Percentiles rank a stretch among this genome's conserved stretches.
Evolutionary conservation across 1,140 invertebrate genomes (phyloP).

Genomic region (Drosophila nikananu): DNA sequence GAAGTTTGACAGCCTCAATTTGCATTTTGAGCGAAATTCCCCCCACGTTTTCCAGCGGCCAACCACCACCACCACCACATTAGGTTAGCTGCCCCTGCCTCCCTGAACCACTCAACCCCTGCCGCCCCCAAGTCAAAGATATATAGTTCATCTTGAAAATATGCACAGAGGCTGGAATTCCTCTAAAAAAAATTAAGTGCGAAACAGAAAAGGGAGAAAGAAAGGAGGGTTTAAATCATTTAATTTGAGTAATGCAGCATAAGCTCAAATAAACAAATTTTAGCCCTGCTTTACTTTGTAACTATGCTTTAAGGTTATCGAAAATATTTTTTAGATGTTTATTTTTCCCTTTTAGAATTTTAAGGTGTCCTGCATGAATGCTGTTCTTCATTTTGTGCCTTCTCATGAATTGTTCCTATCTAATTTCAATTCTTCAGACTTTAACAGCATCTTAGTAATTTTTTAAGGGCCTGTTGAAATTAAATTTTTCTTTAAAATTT

Average conservation of each 20-base stretch:
- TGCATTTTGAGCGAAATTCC: slow-evolving; percentile 57
- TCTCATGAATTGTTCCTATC: no score
- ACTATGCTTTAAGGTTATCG: neutral
- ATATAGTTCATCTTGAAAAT: slow-evolving; percentile 17
- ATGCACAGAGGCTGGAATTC: slow-evolving; percentile 4
- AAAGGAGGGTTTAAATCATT: no score
- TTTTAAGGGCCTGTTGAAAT: neutral
- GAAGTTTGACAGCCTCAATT: slow-evolving; percentile 63
- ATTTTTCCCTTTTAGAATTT: neutral
- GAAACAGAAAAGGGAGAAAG: neutral
- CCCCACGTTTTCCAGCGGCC: slow-evolving; percentile 8
- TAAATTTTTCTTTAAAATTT: neutral
- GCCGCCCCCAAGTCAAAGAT: neutral
- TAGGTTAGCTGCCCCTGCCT: neutral
- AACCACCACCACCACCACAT: slow-evolving; percentile 21
- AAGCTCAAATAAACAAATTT: neutral
- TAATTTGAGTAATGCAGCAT: neutral
- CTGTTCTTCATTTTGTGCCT: no score
- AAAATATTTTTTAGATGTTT: neutral
- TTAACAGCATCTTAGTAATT: neutral
- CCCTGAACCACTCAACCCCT: neutral
- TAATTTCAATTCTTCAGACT: no score
- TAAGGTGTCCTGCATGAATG: neutral
- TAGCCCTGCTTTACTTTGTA: no score
- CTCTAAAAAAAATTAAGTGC: neutral